Conservation (phyloP, 2,888 invertebrate genomes). For the Hydrotaea cyrtoneurina region DNA sequence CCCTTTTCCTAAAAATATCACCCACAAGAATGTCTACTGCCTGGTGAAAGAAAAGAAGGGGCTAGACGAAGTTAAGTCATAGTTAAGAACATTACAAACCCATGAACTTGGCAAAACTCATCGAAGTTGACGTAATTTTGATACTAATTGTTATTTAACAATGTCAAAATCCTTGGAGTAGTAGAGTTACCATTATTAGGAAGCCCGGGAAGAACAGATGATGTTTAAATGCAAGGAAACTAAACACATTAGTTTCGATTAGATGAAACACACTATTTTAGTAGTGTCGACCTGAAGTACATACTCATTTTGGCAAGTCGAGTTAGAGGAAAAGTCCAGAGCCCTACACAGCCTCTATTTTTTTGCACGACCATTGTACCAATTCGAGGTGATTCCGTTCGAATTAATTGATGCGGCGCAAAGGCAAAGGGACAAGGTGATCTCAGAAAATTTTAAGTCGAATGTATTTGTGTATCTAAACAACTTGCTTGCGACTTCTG, state of each 20-base stretch:
- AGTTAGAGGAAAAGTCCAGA: background rate
- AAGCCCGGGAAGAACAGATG: conserved; percentile 59
- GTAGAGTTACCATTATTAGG: background rate
- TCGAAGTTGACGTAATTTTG: background rate
- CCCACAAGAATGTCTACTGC: too few species aligned
- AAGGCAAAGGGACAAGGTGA: conserved; percentile 59
- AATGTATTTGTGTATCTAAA: conserved; percentile 41
- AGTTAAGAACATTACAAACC: too few species aligned
- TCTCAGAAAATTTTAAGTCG: background rate
- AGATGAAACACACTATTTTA: conserved; percentile 44
- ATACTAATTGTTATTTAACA: background rate
- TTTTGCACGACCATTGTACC: conserved; percentile 46
- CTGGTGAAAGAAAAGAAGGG: too few species aligned
- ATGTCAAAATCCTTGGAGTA: background rate
- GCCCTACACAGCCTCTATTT: conserved; percentile 1
- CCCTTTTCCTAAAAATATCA: too few species aligned
- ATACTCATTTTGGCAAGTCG: conserved; percentile 1
- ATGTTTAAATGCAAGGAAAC: conserved; percentile 14
- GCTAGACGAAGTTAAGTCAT: too few species aligned
- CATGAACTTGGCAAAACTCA: too few species aligned
- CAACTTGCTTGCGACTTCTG: conserved; percentile 50
- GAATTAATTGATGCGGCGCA: conserved; percentile 57
- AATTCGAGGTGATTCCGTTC: conserved; percentile 60
- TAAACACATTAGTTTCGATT: background rate
- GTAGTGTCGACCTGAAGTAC: conserved; percentile 57